Evolutionary conservation across 2,888 invertebrate genomes (phyloP), one percentile per base, ranked within the genome.

Genomic region (Megamerina dolium): DNA sequence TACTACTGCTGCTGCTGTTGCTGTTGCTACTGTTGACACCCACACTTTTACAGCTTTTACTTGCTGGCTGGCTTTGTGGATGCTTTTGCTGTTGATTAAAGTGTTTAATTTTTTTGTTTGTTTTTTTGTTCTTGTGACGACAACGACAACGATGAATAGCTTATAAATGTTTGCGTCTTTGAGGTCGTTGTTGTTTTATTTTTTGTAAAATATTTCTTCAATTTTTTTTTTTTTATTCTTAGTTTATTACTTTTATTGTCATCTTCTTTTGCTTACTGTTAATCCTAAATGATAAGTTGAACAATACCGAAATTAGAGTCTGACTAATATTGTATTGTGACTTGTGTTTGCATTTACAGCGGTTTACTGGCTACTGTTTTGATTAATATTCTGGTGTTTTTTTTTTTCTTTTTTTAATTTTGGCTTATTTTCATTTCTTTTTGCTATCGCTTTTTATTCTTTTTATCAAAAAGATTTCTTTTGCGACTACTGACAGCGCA

Each of bases 361-460:
- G n/a, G 9, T 4, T 34, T 13, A 12, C 20, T 18, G 9, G 31
- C 31, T 6, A 12, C 19, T 17, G 19, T 8, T 18, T 5, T 34
- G 34, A 34, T 34, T 34, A 34, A 34, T 34, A 34, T 18, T 34
- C 10, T 17, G 18, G 31, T 8, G 3, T 13, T n/a, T n/a, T 5
- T 16, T 21, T 21, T 40, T 14, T 33, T 21, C 23, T 23, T 23
- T 23, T n/a, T 23, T 16, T 33, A 26, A 23, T 23, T 38, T 34
- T 41, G 17, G 12, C n/a, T 29, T 30, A 10, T 9, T 12, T 9
- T 21, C 10, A 18, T 35, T 32, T 17, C 19, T 39, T 31, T 23
- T 17, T 5, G 17, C 27, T 33, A 13, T 17, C 18, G 27, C 23
- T 41, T 37, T 38, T 14, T 27, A n/a, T n/a, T 5, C 3, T 5